Conservation (phyloP, 1,140 invertebrate genomes). For the Apolygus lucorum region DNA sequence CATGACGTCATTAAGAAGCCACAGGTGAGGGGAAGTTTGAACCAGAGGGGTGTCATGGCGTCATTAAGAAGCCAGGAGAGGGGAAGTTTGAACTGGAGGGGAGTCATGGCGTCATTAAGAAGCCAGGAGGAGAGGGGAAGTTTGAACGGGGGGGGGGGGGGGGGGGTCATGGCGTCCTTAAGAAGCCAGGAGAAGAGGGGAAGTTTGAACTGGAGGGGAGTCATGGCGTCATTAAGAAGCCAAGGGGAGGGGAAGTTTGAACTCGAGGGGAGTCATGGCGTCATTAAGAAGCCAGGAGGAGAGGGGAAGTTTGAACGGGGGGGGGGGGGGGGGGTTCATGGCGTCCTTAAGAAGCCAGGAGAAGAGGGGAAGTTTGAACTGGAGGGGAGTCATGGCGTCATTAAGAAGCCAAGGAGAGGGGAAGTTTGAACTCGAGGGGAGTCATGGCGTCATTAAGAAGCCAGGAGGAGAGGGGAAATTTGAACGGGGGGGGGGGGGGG, state of each 20-base stretch:
- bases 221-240: constrained; percentile 46
- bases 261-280: background rate
- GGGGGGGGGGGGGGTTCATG: background rate
- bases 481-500: no score
- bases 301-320: no score
- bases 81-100: no score
- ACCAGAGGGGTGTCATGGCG: background rate
- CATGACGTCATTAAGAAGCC: constrained; percentile 48
- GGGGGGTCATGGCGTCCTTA: no score
- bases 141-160: no score
- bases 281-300: constrained; percentile 52
- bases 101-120: constrained; percentile 43
- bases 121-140: no score
- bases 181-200: constrained; percentile 57
- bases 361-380: no score
- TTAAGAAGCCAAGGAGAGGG: constrained; percentile 54
- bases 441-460: constrained; percentile 44
- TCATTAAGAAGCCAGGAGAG: constrained; percentile 57
- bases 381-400: background rate
- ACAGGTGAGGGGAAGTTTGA: no score
- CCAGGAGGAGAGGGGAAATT: no score
- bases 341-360: constrained; percentile 51
- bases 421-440: no score
- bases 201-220: no score
- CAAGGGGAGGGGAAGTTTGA: no score